Evolutionary conservation across 2,113 vertebrate species (phyloP), one percentile per base, ranked within the genome.

Genomic region (Gallinago paraguaiae): DNA sequence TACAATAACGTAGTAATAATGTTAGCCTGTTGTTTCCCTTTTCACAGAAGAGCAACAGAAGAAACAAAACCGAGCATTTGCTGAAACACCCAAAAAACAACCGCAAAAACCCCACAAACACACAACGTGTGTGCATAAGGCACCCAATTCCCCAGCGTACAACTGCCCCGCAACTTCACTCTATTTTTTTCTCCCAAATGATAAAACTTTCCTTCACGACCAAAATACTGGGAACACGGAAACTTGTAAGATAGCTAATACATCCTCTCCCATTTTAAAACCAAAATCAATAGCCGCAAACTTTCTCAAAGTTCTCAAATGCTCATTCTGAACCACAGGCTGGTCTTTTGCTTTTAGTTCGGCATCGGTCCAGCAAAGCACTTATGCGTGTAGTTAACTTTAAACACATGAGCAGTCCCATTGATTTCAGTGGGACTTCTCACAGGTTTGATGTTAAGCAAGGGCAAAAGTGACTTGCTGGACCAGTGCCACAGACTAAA

Each of bases 391-490:
- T n/a, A 69, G 53, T 84, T 72, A 71, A 45, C 69, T 63, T 81
- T 41, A 61, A 86, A 68, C 75, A 51, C 46, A 54, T 48, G 68
- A 92, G 46, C 54, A 67, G 70, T 27, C 82, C 54, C 59, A 9
- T 35, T 33, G n/a, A 88, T 90, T 92, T 93, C 87, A 74, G 63
- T 24, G 82, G 82, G 88, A 90, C 27, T 92, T 80, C 85, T 81
- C 63, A 74, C 50, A 81, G 37, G 75, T 88, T 65, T 88, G 79
- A 90, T 70, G 41, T 71, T 77, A 86, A 92, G n/a, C 20, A 33
- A 93, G 71, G 88, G 90, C 82, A 86, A 64, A 93, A 90, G 65
- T 79, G 80, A 69, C 65, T 94, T 79, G 25, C 61, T 91, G 93
- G 83, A 86, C 33, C 41, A 46, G 45, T 39, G 90, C 88, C 93